Conservation (phyloP, 2,113 vertebrate species). For the Tapirus terrestris region DNA sequence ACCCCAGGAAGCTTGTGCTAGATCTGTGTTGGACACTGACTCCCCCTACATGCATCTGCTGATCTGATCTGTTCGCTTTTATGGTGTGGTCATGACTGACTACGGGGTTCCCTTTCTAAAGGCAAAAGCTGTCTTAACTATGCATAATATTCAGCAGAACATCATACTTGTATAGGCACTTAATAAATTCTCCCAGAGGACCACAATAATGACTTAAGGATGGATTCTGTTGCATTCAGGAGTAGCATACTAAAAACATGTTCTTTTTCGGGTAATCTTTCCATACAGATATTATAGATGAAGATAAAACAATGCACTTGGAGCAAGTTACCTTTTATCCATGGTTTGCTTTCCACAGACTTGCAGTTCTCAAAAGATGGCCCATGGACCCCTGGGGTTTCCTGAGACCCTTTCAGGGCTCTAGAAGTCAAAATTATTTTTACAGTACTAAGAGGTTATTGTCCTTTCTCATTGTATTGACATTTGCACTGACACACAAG, state of each 20-base stretch:
- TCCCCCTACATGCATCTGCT: slow-evolving; percentile 10
- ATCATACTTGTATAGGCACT: not conserved
- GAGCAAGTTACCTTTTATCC: not conserved
- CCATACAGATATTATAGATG: not conserved
- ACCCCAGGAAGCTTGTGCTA: slow-evolving; percentile 26
- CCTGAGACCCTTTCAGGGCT: not conserved
- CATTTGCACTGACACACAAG: not conserved
- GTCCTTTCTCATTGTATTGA: slow-evolving; percentile 9
- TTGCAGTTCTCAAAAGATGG: slow-evolving; percentile 25
- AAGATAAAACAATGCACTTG: slow-evolving; percentile 38
- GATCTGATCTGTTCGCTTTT: not conserved
- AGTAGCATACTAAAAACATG: slow-evolving; percentile 32
- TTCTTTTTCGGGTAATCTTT: slow-evolving; percentile 33
- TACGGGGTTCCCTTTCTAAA: not conserved
- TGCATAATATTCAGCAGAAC: slow-evolving; percentile 38
- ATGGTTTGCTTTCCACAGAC: not conserved
- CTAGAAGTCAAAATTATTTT: slow-evolving; percentile 52
- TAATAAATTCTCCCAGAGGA: slow-evolving; percentile 49
- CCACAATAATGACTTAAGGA: not conserved
- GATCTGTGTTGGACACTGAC: not conserved
- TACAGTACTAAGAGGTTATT: not conserved
- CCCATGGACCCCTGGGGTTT: not conserved
- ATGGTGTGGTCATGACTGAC: not conserved
- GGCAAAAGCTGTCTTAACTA: not conserved
- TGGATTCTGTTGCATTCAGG: not conserved